Conservation (phyloP, 2,888 invertebrate species). For the Stegana nigrithorax region DNA sequence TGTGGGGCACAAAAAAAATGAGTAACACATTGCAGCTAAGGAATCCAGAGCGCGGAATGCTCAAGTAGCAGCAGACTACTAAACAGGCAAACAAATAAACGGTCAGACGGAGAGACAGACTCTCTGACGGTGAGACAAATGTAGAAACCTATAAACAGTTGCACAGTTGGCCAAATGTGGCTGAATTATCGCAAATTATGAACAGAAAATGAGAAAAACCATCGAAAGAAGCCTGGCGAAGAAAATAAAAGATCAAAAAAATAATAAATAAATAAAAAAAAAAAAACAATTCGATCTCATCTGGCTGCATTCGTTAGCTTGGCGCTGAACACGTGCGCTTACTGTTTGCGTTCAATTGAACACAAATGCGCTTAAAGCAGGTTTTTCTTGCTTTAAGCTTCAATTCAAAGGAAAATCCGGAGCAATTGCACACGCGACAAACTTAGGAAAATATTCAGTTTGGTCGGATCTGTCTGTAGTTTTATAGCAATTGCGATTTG, state of each 20-base stretch:
- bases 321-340: conserved; percentile 7
- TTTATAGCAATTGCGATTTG: conserved; percentile 32
- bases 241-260: too few species aligned
- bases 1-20: background rate
- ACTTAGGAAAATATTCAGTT: background rate
- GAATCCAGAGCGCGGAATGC: background rate
- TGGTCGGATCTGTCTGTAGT: conserved; percentile 25
- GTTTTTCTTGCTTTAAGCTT: background rate
- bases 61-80: background rate
- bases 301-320: background rate
- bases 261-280: background rate
- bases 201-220: conserved; percentile 10
- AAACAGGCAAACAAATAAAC: background rate
- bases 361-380: conserved; percentile 9
- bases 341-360: background rate
- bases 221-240: background rate
- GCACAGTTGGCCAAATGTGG: conserved; percentile 36
- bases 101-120: conserved; percentile 37
- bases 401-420: conserved; percentile 7
- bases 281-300: background rate
- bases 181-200: conserved; percentile 19
- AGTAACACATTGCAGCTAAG: background rate
- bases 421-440: too few species aligned
- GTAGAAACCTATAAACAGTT: conserved; percentile 23
- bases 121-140: too few species aligned